These are phyloP conservation scores for Altica lythri DNA, from an alignment of 2,888 invertebrate genomes.

Conservation along the genomic window DNA sequence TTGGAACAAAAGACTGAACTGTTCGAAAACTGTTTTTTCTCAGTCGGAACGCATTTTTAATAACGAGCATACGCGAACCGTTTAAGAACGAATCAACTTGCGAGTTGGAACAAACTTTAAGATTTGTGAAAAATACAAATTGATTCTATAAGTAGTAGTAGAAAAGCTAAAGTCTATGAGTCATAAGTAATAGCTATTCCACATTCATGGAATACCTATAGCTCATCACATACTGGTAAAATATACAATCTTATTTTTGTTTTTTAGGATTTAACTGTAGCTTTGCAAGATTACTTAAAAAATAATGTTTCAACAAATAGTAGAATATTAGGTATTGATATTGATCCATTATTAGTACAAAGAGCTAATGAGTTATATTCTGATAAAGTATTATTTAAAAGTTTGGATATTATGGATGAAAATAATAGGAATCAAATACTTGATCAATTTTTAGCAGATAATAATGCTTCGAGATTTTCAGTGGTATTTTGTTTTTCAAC, in stretches of 20 bases:
- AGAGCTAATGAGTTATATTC: conserved; percentile 65
- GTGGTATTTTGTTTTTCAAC: conserved; percentile 79
- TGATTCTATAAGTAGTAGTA: no score
- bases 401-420: conserved; percentile 65
- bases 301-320: conserved; percentile 54
- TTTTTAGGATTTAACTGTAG: conserved; percentile 68
- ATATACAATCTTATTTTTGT: conserved; percentile 3
- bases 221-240: no score
- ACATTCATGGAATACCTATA: no score
- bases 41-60: no score
- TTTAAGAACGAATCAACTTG: no score
- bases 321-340: conserved; percentile 71
- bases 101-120: no score
- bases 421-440: conserved; percentile 53
- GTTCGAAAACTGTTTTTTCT: no score
- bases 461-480: conserved; percentile 63
- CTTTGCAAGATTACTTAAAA: conserved; percentile 62
- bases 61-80: no score
- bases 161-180: no score
- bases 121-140: no score
- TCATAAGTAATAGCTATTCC: no score
- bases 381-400: conserved; percentile 61
- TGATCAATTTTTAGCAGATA: conserved; percentile 57
- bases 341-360: conserved; percentile 72
- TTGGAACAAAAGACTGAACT: no score